These are phyloP conservation scores for Aurelia aurita complex sp. Pacific DNA, from an alignment of 30 jellyfish, hydroid and myxozoan genomes.

Conservation along the genomic window DNA sequence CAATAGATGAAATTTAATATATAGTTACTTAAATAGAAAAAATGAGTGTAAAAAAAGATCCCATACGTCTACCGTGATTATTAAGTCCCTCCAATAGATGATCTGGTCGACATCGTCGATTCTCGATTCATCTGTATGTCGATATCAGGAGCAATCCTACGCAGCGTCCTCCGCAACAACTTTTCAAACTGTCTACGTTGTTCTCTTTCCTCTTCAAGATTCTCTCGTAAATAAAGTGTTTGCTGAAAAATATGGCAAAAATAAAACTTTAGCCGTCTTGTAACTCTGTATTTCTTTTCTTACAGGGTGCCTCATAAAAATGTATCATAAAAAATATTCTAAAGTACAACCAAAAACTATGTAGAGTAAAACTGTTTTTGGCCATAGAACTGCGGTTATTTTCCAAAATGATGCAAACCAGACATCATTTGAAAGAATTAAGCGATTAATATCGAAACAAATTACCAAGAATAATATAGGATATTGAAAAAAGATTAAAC, in stretches of 20 bases:
- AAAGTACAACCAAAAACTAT: too few relatives aligned
- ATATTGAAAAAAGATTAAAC: too few relatives aligned
- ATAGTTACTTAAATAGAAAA: not conserved
- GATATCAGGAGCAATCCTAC: slow-evolving; percentile 80
- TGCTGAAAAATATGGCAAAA: slow-evolving; percentile 49
- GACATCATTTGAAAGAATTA: too few relatives aligned
- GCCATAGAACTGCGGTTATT: too few relatives aligned
- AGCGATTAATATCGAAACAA: too few relatives aligned
- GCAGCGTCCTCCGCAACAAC: slow-evolving; percentile 65
- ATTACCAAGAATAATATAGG: too few relatives aligned
- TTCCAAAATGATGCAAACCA: too few relatives aligned
- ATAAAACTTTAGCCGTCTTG: too few relatives aligned
- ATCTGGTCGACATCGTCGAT: slow-evolving; percentile 61
- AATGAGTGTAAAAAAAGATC: not conserved
- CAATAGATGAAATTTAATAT: not conserved
- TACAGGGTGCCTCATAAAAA: too few relatives aligned
- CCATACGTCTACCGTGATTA: not conserved
- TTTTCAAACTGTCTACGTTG: slow-evolving; percentile 87
- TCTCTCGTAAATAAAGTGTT: slow-evolving; percentile 89
- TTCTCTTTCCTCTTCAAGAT: slow-evolving; percentile 94
- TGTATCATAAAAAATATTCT: too few relatives aligned
- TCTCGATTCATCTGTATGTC: slow-evolving; percentile 56
- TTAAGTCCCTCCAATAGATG: slow-evolving; percentile 60
- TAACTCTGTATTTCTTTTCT: too few relatives aligned
- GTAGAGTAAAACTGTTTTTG: too few relatives aligned